These are phyloP conservation scores for Cryptoleucopteryx plumbea DNA, from an alignment of 2,113 vertebrate species.

Conservation along the genomic window DNA sequence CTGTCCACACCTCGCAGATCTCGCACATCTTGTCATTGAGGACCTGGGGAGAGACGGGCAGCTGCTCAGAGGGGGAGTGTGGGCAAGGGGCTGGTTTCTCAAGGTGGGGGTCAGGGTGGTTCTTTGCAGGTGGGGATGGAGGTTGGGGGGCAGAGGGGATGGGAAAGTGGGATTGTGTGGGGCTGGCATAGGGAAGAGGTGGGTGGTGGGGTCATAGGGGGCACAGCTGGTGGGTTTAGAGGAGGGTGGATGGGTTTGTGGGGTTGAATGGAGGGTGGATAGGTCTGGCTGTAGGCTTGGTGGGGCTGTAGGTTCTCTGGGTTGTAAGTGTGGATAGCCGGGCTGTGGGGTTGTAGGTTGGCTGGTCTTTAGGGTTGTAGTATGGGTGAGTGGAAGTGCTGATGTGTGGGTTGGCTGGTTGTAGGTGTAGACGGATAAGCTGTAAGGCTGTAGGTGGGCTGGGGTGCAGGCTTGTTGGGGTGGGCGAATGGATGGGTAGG, in stretches of 20 bases:
- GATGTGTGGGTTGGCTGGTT: neutral
- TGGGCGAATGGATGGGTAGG: neutral
- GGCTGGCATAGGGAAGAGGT: neutral
- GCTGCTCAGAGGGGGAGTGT: neutral
- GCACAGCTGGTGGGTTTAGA: neutral
- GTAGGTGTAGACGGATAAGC: neutral
- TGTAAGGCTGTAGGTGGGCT: neutral
- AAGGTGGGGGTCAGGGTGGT: neutral
- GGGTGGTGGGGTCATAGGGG: neutral
- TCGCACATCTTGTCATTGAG: constrained; percentile 91
- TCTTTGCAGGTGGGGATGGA: neutral
- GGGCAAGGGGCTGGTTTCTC: neutral
- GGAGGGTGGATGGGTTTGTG: neutral
- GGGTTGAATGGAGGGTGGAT: neutral
- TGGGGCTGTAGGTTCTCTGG: neutral
- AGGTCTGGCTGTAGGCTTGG: neutral
- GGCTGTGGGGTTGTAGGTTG: neutral
- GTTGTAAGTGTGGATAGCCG: neutral
- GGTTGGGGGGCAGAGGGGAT: neutral
- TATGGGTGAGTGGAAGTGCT: neutral
- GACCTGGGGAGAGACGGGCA: constrained; percentile 68
- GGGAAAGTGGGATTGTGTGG: neutral
- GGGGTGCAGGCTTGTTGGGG: neutral
- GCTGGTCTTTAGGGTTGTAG: neutral
- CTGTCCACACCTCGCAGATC: constrained; percentile 96